Evolutionary conservation across 2,797 vertebrate genomes (phyloP).

Genomic region (Micropoecilia bifurca): DNA sequence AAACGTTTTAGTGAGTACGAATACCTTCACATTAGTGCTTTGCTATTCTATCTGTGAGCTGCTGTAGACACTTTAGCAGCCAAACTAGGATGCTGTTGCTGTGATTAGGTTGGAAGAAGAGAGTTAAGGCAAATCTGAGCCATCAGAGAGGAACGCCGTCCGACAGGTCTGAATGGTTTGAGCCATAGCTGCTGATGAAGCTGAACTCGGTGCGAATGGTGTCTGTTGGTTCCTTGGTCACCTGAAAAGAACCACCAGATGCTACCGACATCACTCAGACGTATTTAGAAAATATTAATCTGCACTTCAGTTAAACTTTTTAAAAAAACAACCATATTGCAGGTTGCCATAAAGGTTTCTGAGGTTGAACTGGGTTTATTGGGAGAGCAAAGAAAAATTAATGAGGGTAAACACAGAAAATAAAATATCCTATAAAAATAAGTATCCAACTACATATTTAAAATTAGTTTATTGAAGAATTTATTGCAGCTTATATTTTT

Average conservation of each 20-base stretch:
- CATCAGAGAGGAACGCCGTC: constrained; percentile 81
- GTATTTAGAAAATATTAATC: not conserved
- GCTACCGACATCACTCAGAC: not conserved
- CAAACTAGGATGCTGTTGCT: constrained; percentile 11
- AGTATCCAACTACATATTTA: not conserved
- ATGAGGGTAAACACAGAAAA: not conserved
- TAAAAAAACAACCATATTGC: not conserved
- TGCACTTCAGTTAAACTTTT: not conserved
- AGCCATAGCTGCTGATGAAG: constrained; percentile 77
- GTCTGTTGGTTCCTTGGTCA: constrained; percentile 62
- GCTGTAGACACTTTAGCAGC: constrained; percentile 28
- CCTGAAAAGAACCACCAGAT: constrained; percentile 51
- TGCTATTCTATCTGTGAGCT: constrained; percentile 5
- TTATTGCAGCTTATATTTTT: not conserved
- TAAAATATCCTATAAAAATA: not conserved
- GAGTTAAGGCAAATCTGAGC: constrained; percentile 10
- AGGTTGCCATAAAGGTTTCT: not conserved
- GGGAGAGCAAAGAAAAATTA: not conserved
- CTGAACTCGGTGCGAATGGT: constrained; percentile 71
- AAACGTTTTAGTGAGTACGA: not conserved
- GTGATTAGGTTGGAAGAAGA: constrained; percentile 11
- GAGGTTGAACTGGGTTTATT: not conserved
- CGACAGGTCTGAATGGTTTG: constrained; percentile 84
- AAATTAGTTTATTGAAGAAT: not conserved
- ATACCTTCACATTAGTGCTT: not conserved